Percentiles rank a stretch among this genome's conserved stretches.
phyloP scores from a whole-genome alignment of 2,888 invertebrate species.

The Strigamia crassipes region DNA sequence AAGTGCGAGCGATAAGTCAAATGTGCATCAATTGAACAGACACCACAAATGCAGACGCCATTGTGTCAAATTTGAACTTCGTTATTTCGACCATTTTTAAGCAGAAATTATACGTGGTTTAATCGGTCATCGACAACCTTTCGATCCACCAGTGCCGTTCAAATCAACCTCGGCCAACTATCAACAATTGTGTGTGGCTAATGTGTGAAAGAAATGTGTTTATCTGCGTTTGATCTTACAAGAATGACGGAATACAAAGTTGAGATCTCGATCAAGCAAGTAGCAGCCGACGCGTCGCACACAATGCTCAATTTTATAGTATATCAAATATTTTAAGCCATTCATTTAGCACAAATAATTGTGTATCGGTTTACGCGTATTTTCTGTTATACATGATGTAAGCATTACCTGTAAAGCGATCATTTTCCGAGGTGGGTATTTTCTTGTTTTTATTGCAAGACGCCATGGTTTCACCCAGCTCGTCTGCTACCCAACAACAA shows the following conservation, averaged over 20 bases:
- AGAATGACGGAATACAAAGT: conserved; percentile 16
- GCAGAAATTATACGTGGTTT: background rate
- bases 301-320: background rate
- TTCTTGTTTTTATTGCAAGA: conserved; percentile 45
- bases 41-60: conserved; percentile 46
- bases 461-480: conserved; percentile 46
- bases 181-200: background rate
- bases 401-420: conserved; percentile 5
- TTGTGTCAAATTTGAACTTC: conserved; percentile 29
- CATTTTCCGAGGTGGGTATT: background rate
- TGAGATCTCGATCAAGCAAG: background rate
- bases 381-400: background rate
- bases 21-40: background rate
- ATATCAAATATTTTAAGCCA: background rate
- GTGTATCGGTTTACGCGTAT: background rate
- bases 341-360: background rate
- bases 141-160: background rate
- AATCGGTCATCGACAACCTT: background rate
- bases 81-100: conserved; percentile 24
- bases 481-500: conserved; percentile 48
- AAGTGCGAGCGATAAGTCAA: background rate
- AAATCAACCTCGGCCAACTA: background rate
- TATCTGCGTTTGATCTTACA: background rate
- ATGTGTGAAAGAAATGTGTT: background rate
- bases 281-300: conserved; percentile 44